These are phyloP conservation scores for Cryptoprocta ferox DNA, from an alignment of 2,797 vertebrate genomes.

Conservation along the genomic window DNA sequence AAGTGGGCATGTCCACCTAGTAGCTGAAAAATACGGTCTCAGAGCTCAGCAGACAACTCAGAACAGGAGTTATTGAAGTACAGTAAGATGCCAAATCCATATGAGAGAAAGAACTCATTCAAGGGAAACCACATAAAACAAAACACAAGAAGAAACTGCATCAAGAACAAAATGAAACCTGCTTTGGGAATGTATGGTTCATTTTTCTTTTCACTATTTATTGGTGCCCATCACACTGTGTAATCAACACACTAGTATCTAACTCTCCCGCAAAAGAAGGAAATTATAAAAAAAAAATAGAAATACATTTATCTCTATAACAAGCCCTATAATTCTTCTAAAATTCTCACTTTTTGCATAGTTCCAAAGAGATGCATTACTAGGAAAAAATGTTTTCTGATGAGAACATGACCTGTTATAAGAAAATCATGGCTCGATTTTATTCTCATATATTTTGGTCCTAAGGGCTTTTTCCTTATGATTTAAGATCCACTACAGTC, in stretches of 20 bases:
- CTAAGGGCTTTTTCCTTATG: not conserved
- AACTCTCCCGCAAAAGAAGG: not conserved
- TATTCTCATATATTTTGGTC: slow-evolving; percentile 20
- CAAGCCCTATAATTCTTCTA: not conserved
- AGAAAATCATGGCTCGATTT: slow-evolving; percentile 44
- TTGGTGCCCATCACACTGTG: not conserved
- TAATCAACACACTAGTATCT: not conserved
- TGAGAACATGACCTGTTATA: not conserved
- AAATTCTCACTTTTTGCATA: not conserved
- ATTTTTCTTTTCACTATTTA: not conserved
- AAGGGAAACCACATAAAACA: not conserved
- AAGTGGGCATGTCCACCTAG: not conserved
- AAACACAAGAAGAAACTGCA: not conserved
- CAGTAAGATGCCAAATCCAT: not conserved
- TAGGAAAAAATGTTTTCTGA: slow-evolving; percentile 35
- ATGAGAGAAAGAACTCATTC: not conserved
- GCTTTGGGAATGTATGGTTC: not conserved
- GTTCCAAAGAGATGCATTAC: not conserved
- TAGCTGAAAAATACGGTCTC: not conserved
- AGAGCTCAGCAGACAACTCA: not conserved
- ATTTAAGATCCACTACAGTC: not conserved
- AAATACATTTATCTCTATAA: not conserved
- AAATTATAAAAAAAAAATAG: not conserved
- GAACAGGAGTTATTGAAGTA: not conserved
- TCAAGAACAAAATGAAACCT: not conserved